Evolutionary conservation across 2,797 vertebrate genomes (phyloP), one percentile per base, ranked within the genome.

Genomic region (Esox lucius): DNA sequence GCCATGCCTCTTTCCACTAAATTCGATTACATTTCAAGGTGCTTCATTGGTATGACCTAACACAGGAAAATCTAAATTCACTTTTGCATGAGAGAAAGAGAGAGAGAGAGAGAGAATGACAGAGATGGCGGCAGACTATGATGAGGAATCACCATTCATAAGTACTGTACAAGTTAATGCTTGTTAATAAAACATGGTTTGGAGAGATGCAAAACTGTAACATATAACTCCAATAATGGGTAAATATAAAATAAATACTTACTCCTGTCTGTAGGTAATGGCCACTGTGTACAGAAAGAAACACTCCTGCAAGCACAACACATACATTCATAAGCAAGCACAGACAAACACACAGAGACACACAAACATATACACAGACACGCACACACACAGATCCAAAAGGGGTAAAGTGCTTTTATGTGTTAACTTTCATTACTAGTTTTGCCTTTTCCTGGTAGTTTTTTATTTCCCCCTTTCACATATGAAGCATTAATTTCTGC

Each of bases 61-160:
- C 46, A 73, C 75, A 56, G 48, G 72, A 24, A 22, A 59, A 11
- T 61, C 7, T 17, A 33, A n/a, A 67, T 19, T 33, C 15, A 24
- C 56, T 61, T 22, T 61, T 24, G 19, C 61, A 26, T 46, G 42
- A 53, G 46, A 51, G n/a, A 28, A 12, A 49, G n/a, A 70, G 11
- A 11, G 22, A 33, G 22, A 28, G 17, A 51, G 11, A 19, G 4
- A 59, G 24, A 35, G 28, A 72, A 48, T 16, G 28, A 56, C 16
- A 22, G 35, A 46, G 33, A 67, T 33, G 9, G 64, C 81, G 24
- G 64, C 83, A 86, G 84, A 79, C 28, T 31, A 77, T 80, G 76
- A 83, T 82, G 87, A 90, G 80, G 77, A 85, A 88, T 88, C 80
- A 82, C 79, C 74, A 87, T 85, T 84, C 84, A 91, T 88, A 83